Conservation (phyloP, 2,888 invertebrate genomes). For the Euplexia lucipara region DNA sequence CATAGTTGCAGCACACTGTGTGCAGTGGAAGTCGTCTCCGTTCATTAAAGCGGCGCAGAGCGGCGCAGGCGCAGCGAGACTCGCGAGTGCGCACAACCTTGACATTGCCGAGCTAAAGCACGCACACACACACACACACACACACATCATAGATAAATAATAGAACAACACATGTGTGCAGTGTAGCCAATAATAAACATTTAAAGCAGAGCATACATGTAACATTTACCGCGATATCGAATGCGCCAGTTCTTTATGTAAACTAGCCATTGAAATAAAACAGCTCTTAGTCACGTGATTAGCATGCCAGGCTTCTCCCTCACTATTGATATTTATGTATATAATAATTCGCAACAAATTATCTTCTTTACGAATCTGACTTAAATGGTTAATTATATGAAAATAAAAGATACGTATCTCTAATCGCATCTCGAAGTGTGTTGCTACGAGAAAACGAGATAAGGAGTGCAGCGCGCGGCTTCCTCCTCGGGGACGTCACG, state of each 20-base stretch:
- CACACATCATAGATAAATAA: slow-evolving; percentile 33
- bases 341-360: too few relatives aligned
- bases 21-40: slow-evolving; percentile 3
- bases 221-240: not conserved
- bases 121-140: slow-evolving; percentile 28
- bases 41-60: slow-evolving; percentile 14
- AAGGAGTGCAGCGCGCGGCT: too few relatives aligned
- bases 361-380: too few relatives aligned
- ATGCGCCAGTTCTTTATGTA: slow-evolving; percentile 13
- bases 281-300: slow-evolving; percentile 9
- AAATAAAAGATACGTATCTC: too few relatives aligned
- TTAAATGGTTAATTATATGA: too few relatives aligned
- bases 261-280: slow-evolving; percentile 5
- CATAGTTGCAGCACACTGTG: slow-evolving; percentile 18
- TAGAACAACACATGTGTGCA: slow-evolving; percentile 31
- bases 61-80: slow-evolving; percentile 19
- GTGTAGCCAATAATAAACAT: slow-evolving; percentile 13
- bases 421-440: too few relatives aligned
- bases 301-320: not conserved
- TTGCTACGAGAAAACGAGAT: too few relatives aligned
- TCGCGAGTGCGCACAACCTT: slow-evolving; percentile 56
- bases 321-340: too few relatives aligned
- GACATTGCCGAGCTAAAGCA: slow-evolving; percentile 60
- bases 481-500: too few relatives aligned
- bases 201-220: not conserved